These are phyloP conservation scores for Girardia tigrina DNA, from an alignment of 2,888 invertebrate species.

Conservation along the genomic window DNA sequence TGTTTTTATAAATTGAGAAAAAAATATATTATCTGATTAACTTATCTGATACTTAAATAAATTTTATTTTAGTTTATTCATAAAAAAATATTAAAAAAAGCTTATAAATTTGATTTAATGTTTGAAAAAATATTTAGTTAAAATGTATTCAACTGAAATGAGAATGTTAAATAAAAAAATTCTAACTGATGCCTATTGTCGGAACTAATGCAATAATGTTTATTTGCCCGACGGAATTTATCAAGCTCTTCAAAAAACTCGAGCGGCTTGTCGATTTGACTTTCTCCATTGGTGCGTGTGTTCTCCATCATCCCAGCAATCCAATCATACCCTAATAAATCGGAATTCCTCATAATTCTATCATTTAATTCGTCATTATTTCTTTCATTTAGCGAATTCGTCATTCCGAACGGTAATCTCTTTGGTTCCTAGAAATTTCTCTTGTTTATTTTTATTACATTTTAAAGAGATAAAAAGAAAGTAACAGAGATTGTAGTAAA, in stretches of 20 bases:
- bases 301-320: conserved; percentile 35
- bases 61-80: too few relatives aligned
- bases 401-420: background rate
- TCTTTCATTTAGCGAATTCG: background rate
- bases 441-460: background rate
- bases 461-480: background rate
- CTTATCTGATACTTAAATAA: too few relatives aligned
- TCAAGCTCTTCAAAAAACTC: conserved; percentile 31
- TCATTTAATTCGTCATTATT: background rate
- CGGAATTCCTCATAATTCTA: background rate
- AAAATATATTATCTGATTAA: too few relatives aligned
- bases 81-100: too few relatives aligned
- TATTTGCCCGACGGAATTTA: conserved; percentile 26
- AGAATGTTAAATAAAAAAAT: too few relatives aligned
- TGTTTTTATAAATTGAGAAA: too few relatives aligned
- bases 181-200: conserved; percentile 19
- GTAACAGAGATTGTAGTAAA: too few relatives aligned
- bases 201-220: conserved; percentile 18
- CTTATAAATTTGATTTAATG: too few relatives aligned
- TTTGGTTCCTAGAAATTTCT: background rate
- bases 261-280: conserved; percentile 10
- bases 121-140: too few relatives aligned
- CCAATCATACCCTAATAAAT: conserved; percentile 33
- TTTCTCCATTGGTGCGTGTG: background rate
- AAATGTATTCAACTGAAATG: too few relatives aligned